These are phyloP conservation scores for Nasonia oneida DNA, from an alignment of 2,888 invertebrate genomes.

Conservation along the genomic window DNA sequence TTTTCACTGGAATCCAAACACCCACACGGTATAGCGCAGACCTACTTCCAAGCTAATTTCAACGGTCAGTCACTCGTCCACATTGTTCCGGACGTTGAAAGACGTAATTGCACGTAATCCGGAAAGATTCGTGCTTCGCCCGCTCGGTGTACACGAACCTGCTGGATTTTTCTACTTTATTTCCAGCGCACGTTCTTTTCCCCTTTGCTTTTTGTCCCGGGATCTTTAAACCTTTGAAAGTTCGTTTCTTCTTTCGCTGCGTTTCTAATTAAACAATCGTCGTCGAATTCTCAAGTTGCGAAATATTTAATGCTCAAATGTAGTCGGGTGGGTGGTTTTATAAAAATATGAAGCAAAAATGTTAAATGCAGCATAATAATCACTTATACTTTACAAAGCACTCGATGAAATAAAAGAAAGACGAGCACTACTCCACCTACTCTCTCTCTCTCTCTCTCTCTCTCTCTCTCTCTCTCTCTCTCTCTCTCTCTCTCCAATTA, in stretches of 20 bases:
- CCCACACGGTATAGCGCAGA: not conserved
- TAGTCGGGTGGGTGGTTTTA: not conserved
- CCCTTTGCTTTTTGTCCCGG: constrained; percentile 2
- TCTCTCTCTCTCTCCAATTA: too few relatives aligned
- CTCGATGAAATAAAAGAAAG: too few relatives aligned
- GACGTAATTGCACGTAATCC: constrained; percentile 36
- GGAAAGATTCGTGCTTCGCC: not conserved
- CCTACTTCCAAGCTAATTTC: constrained; percentile 24
- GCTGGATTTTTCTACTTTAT: not conserved
- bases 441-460: too few relatives aligned
- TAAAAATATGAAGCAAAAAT: too few relatives aligned
- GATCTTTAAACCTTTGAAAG: constrained; percentile 18
- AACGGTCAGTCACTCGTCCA: not conserved
- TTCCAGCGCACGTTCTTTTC: not conserved
- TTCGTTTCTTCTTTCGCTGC: not conserved
- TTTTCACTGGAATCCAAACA: not conserved
- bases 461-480: too few relatives aligned
- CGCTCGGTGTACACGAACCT: not conserved
- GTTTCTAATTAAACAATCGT: not conserved
- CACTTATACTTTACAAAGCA: too few relatives aligned
- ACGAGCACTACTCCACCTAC: too few relatives aligned
- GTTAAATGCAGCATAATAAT: too few relatives aligned
- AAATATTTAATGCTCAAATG: not conserved
- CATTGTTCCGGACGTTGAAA: not conserved
- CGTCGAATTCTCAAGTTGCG: not conserved